A percentile compares a stretch with the other conserved stretches of the same genome.
These are phyloP conservation scores for Urocitellus parryii DNA, from an alignment of 2,113 vertebrate species.

Conservation along the genomic window DNA sequence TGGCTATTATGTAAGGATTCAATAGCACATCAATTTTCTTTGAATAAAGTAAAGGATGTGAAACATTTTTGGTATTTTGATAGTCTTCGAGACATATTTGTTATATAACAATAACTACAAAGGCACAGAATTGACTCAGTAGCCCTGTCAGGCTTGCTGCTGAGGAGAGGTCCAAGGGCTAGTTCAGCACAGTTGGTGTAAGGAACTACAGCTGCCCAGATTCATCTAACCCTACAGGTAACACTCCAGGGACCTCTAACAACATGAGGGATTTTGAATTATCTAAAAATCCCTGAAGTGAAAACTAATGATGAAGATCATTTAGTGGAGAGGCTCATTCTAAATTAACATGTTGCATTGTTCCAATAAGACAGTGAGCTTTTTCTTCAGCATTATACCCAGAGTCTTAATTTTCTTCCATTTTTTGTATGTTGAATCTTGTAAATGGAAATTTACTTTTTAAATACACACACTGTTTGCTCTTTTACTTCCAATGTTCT, in stretches of 20 bases:
- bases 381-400: not conserved
- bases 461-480: not conserved
- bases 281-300: conserved; percentile 17
- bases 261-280: not conserved
- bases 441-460: not conserved
- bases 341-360: not conserved
- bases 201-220: not conserved
- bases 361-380: not conserved
- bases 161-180: not conserved
- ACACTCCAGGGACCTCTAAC: not conserved
- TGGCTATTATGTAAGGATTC: not conserved
- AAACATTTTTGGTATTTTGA: conserved; percentile 16
- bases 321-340: not conserved
- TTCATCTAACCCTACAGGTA: not conserved
- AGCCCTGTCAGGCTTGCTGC: not conserved
- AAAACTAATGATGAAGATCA: not conserved
- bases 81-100: not conserved
- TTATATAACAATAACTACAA: conserved; percentile 1
- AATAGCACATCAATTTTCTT: not conserved
- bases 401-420: not conserved
- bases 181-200: not conserved
- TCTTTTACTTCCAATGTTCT: not conserved
- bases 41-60: not conserved
- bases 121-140: conserved; percentile 7
- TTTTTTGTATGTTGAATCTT: conserved; percentile 19